phyloP scores from a whole-genome alignment of 2,888 invertebrate species.

The Zygothrica quintamaculata region DNA sequence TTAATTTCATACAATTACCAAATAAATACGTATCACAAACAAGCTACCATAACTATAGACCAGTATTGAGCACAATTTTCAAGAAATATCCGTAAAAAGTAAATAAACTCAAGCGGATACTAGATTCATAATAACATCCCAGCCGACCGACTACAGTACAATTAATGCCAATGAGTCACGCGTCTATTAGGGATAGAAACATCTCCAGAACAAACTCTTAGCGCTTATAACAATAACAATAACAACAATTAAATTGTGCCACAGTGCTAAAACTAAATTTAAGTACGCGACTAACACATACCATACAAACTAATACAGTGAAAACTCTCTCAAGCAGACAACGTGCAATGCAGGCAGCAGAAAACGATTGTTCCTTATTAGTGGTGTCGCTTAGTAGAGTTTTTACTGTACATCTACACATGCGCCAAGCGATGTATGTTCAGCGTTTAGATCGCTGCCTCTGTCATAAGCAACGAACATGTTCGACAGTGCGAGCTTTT shows the following conservation, averaged over 20 bases:
- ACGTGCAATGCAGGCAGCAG: too few relatives aligned
- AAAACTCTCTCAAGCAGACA: too few relatives aligned
- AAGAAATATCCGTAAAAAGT: constrained; percentile 40
- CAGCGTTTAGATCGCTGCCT: too few relatives aligned
- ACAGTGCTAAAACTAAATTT: neutral
- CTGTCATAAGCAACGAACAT: too few relatives aligned
- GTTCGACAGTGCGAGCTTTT: too few relatives aligned
- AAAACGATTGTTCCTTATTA: too few relatives aligned
- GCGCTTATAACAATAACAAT: constrained; percentile 29
- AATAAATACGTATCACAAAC: constrained; percentile 22
- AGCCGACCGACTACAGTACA: constrained; percentile 7
- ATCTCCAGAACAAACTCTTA: neutral
- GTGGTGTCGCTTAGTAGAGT: too few relatives aligned
- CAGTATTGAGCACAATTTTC: constrained; percentile 34
- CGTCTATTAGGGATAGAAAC: constrained; percentile 34
- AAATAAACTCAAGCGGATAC: constrained; percentile 49
- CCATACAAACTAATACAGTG: too few relatives aligned
- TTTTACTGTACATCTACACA: too few relatives aligned
- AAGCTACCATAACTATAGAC: constrained; percentile 1
- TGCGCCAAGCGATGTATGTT: too few relatives aligned
- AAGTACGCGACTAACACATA: neutral
- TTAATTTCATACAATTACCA: constrained; percentile 57
- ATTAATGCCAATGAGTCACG: constrained; percentile 51
- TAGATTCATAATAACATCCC: constrained; percentile 1
- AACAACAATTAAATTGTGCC: neutral